Evolutionary conservation across 2,113 vertebrate species (phyloP).

Genomic region (Mesembrinibis cayennensis): DNA sequence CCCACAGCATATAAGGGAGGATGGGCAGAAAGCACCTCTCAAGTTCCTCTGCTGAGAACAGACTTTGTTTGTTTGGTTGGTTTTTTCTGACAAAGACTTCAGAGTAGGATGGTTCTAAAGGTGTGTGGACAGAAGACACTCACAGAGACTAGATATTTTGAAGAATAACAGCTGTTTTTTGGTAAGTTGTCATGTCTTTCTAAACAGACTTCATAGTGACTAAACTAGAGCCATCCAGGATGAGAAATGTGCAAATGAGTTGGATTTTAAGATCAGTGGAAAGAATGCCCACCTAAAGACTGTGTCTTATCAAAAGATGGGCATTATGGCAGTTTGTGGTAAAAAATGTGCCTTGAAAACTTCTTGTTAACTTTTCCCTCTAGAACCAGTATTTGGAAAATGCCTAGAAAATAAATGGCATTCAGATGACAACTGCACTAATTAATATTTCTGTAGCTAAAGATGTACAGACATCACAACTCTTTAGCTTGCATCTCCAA

Average conservation of each 20-base stretch:
- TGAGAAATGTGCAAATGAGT: background rate
- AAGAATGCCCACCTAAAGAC: background rate
- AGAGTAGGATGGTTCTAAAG: background rate
- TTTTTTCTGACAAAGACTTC: background rate
- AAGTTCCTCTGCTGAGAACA: accelerated
- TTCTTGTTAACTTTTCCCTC: background rate
- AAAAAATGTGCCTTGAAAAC: background rate
- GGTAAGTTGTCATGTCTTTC: background rate
- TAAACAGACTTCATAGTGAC: background rate
- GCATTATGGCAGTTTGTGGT: background rate
- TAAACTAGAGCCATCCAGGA: background rate
- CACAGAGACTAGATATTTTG: accelerated
- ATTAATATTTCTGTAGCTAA: background rate
- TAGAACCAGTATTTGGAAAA: background rate
- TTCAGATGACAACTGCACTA: background rate
- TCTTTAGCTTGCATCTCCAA: background rate
- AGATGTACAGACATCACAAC: background rate
- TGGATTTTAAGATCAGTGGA: background rate
- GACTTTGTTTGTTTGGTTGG: background rate
- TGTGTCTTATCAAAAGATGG: background rate
- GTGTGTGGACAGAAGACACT: accelerated
- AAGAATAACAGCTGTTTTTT: background rate
- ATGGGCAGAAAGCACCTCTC: accelerated
- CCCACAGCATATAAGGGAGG: background rate
- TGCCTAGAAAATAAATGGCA: background rate